Evolutionary conservation across 2,113 vertebrate species (phyloP), one percentile per base, ranked within the genome.

Genomic region (Tringa solitaria): DNA sequence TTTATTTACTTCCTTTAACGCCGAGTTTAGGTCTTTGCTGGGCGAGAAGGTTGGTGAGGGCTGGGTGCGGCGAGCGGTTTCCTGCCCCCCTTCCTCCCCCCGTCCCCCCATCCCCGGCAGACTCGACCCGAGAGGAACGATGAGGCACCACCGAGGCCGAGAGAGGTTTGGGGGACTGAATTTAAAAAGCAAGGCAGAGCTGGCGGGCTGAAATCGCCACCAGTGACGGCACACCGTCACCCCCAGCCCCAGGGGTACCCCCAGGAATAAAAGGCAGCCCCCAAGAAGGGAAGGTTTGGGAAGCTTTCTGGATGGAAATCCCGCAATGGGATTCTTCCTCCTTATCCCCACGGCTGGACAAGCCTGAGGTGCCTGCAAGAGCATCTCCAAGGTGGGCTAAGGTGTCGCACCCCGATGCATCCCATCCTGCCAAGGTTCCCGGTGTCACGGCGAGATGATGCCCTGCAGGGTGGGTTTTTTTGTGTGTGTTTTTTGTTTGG

Each of bases 21-120:
- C 78, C 10, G 77, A 28, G 90, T 20, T 80, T 1, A 54, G 88
- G 92, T 57, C 90, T 73, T 7, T 10, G 83, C 46, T 61, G 50
- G 73, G 89, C 26, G 51, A 12, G 76, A 77, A 57, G 95, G 72
- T 50, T 85, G 94, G 75, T 1, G 61, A 1, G 50, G 35, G 94
- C 85, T 76, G 96, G 95, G 95, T 76, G 96, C 43, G 91, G 95
- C 7, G 28, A 92, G 95, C 11, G 1, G 54, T 72, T 97, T 97
- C 96, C 96, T 97, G 95, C 63, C 92, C 79, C 18, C 37, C 87
- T 87, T n/a, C n/a, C n/a, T n/a, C n/a, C n/a, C 74, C 15, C 91
- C 23, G 22, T 24, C 26, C 51, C 51, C 14, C 19, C 45, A 19
- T 48, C 46, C 96, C 65, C 3, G 1, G 70, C 69, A 21, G 33